Base-by-base conservation (phyloP, 2,113 vertebrate genomes). In the Apteryx owenii region DNA sequence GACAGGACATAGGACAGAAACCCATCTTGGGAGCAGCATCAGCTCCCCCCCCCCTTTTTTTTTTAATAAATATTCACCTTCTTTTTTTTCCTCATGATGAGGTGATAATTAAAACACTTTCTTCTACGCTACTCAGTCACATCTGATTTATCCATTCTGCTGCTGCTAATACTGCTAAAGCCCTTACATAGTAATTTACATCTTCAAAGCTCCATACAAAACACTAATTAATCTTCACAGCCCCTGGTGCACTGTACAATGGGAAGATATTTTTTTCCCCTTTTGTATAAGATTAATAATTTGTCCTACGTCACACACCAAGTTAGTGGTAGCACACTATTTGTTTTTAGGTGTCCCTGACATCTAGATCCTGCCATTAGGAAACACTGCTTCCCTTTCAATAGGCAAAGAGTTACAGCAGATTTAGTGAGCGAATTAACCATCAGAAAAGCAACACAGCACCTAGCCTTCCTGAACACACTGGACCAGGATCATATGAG, bases 181-280 rank as follows among this genome's bases (percentile, higher is more conserved):
- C 80, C 87, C 81, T 95, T 83, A 87, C 3, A 0, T 29, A 88
- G 90, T 61, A 83, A 95, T 95, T 96, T 94, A 91, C 91, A 96
- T 88, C 75, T 96, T 95, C 86, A 97, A 96, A 96, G 79, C 69
- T 76, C 70, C 64, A 86, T 68, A 93, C 65, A 95, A 97, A 96
- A 93, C 64, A 88, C 68, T 93, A 96, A 95, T 94, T 95, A 95
- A 97, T 96, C 90, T 90, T 80, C 83, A 90, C 48, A 92, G 84
- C 12, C 72, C 44, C 78, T 86, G 56, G 75, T 90, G 84, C 70
- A 64, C 87, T 71, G 51, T 92, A 85, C 70, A 90, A 65, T 10
- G 61, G 83, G 65, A 94, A 89, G 85, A 88, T 77, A 93, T 93
- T 95, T 88, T 95, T 95, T 88, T 95, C 81, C 70, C 58, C 88